phyloP scores from a whole-genome alignment of 1,140 invertebrate genomes.

The Bombus sylvicola region DNA sequence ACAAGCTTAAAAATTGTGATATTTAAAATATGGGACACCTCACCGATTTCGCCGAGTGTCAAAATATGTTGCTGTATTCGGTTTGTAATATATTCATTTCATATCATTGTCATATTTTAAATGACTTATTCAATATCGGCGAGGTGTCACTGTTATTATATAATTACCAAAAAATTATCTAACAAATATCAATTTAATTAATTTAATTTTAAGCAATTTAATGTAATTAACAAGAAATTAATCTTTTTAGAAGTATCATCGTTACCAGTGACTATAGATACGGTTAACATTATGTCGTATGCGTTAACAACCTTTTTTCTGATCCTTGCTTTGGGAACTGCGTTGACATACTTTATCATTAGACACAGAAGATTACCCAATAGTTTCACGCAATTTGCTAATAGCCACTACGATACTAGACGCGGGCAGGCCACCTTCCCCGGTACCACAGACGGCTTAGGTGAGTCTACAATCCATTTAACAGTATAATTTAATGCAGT shows the following conservation, averaged over 20 bases:
- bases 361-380: slow-evolving; percentile 89
- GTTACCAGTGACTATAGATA: slow-evolving; percentile 72
- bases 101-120: too few relatives aligned
- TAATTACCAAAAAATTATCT: too few relatives aligned
- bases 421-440: slow-evolving; percentile 92
- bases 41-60: too few relatives aligned
- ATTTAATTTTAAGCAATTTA: neutral
- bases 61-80: too few relatives aligned
- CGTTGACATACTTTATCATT: slow-evolving; percentile 87
- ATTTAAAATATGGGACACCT: too few relatives aligned
- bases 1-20: neutral
- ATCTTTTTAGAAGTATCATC: slow-evolving; percentile 52
- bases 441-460: slow-evolving; percentile 86
- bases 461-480: slow-evolving; percentile 74
- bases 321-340: slow-evolving; percentile 84
- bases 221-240: neutral
- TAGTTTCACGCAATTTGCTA: slow-evolving; percentile 91
- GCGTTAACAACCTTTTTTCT: slow-evolving; percentile 83
- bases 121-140: too few relatives aligned
- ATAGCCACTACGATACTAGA: slow-evolving; percentile 93
- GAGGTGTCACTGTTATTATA: too few relatives aligned
- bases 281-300: slow-evolving; percentile 77
- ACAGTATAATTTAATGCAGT: neutral
- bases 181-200: neutral
- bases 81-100: too few relatives aligned